Evolutionary conservation across 1,140 invertebrate species (phyloP).

Genomic region (Drosophila arizonae): DNA sequence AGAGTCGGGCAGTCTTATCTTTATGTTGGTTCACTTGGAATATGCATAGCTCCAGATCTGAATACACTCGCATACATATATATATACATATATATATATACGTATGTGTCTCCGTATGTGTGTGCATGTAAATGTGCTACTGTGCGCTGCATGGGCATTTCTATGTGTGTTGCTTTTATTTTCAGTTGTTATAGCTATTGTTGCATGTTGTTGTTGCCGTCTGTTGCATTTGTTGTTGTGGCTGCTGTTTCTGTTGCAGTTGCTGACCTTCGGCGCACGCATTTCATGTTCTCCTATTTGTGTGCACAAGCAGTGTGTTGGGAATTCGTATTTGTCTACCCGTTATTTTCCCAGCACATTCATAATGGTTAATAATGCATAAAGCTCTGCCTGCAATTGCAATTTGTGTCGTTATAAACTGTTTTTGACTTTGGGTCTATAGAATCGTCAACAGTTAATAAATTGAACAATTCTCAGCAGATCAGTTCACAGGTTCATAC

Average conservation of each 20-base stretch:
- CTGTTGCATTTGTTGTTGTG: conserved; percentile 11
- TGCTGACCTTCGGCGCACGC: conserved; percentile 39
- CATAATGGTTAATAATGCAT: conserved; percentile 53
- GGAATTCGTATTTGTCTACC: conserved; percentile 47
- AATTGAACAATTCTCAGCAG: background rate
- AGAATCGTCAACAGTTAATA: background rate
- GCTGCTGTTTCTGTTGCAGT: background rate
- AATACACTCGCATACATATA: background rate
- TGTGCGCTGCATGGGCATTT: conserved; percentile 30
- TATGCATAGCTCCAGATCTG: conserved; percentile 27
- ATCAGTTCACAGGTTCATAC: background rate
- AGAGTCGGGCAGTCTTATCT: conserved; percentile 35
- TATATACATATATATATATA: background rate
- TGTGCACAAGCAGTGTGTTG: conserved; percentile 29
- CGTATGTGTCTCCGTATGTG: conserved; percentile 8
- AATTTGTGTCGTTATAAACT: background rate
- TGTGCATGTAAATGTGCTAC: conserved; percentile 11
- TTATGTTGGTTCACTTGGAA: conserved; percentile 41
- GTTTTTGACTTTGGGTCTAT: conserved; percentile 2
- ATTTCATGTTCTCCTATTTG: conserved; percentile 40
- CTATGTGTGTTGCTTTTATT: conserved; percentile 46
- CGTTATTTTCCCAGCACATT: conserved; percentile 39
- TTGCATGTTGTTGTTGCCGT: conserved; percentile 8
- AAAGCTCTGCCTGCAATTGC: conserved; percentile 22
- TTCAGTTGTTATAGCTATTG: conserved; percentile 37